A percentile compares a stretch with the other conserved stretches of the same genome.
These are phyloP conservation scores for Galbula dea DNA, from an alignment of 2,113 vertebrate genomes.

Conservation along the genomic window DNA sequence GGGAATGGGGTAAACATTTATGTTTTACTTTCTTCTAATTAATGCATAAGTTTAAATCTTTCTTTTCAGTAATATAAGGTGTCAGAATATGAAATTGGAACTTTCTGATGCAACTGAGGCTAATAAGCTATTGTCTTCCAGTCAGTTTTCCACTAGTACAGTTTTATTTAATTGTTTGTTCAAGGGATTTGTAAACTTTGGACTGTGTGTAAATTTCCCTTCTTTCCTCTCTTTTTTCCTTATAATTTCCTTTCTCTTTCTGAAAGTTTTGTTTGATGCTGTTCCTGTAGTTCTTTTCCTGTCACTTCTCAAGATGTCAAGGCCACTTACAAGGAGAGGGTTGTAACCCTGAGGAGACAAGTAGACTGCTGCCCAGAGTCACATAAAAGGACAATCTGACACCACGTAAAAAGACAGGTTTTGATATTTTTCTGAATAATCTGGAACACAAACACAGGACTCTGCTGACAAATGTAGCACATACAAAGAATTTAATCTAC, in stretches of 20 bases:
- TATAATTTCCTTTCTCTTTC: neutral
- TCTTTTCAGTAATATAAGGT: slow-evolving; percentile 28
- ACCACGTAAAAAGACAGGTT: neutral
- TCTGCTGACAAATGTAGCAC: neutral
- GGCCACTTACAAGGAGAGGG: neutral
- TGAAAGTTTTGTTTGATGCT: neutral
- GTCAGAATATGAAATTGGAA: slow-evolving; percentile 53
- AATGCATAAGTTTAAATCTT: slow-evolving; percentile 39
- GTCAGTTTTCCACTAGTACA: neutral
- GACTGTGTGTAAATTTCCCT: neutral
- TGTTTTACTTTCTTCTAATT: slow-evolving; percentile 48
- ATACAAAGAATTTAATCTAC: neutral
- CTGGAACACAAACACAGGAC: neutral
- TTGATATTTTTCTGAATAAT: neutral
- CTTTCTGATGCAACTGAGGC: slow-evolving; percentile 24
- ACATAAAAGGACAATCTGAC: neutral
- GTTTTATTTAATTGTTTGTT: slow-evolving; percentile 36
- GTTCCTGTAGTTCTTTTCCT: neutral
- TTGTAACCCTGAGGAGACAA: neutral
- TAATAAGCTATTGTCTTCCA: slow-evolving; percentile 43
- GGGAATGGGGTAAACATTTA: neutral
- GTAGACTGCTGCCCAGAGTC: neutral
- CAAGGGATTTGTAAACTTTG: neutral
- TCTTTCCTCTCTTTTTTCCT: neutral
- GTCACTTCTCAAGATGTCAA: neutral